Base-by-base conservation (phyloP, 2,113 vertebrate genomes). In the Peucedramus taeniatus region DNA sequence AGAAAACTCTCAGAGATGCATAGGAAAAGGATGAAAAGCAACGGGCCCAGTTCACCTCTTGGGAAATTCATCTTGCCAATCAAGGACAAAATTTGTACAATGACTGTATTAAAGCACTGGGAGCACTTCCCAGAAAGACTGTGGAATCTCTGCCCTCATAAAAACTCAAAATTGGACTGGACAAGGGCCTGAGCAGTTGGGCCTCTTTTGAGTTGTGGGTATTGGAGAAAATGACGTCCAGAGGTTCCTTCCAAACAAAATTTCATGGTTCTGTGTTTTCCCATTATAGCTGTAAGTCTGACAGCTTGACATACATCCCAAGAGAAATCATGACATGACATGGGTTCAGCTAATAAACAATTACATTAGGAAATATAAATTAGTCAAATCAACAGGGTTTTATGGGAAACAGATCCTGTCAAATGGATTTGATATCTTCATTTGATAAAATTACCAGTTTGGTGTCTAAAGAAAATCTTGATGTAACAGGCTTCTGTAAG, bases 401-500 rank as follows among this genome's bases (percentile, higher is more conserved):
- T 92, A 95, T 96, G 83, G 64, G 88, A 93, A 96, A 96, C 96
- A 96, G 90, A 90, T 70, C 91, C 94, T 94, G 88, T 89, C 90
- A 95, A 90, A 66, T 6, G 30, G 71, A 93, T 76, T 94, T 93
- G 96, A 95, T 96, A 94, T 90, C 94, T 94, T 92, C 64, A 94
- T 97, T 97, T 89, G 83, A 95, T 93, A 90, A 92, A 96, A 93
- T 89, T 94, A 88, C 47, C 59, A 86, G 35, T 86, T 94, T 90
- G 68, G 80, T 95, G 85, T 82, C 89, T 95, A 81, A 95, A 92
- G 95, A 93, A 89, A 94, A 94, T 94, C 89, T 59, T 92, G 85
- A 86, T 90, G 68, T 86, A 92, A 92, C 35, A 93, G 83, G 95
- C 94, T 96, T 96, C 92, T 97, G 88, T 92, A 83, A 92, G 54